These are phyloP conservation scores for Cephus cinctus DNA, from an alignment of 1,140 invertebrate genomes.

Conservation along the genomic window DNA sequence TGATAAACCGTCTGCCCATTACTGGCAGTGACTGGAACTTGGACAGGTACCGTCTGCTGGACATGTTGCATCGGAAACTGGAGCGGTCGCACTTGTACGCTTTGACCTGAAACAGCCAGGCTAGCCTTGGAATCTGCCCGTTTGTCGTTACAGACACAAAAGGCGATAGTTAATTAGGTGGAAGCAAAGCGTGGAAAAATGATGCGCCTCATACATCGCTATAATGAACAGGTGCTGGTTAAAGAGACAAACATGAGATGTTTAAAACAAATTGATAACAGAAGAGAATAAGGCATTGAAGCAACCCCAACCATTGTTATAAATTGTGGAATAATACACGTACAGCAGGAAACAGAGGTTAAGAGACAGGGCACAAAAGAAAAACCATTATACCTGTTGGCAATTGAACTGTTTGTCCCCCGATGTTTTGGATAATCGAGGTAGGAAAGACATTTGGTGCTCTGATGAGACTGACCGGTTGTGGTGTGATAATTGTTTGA, in stretches of 20 bases:
- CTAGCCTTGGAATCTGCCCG: conserved; percentile 32
- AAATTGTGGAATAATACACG: background rate
- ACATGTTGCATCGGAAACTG: conserved; percentile 74
- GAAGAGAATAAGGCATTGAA: too few relatives aligned
- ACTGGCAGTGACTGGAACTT: conserved; percentile 85
- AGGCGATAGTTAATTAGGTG: conserved; percentile 18
- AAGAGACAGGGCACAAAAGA: background rate
- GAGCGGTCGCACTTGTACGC: conserved; percentile 71
- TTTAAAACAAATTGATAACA: too few relatives aligned
- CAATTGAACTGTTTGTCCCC: conserved; percentile 54
- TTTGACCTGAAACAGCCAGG: conserved; percentile 62
- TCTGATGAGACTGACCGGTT: conserved; percentile 58
- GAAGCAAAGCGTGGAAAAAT: conserved; percentile 12
- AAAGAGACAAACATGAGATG: too few relatives aligned
- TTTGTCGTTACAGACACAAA: conserved; percentile 16
- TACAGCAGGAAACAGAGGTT: background rate
- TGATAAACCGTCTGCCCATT: conserved; percentile 92
- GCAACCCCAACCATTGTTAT: background rate
- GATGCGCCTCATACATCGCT: too few relatives aligned
- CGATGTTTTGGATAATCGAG: conserved; percentile 53
- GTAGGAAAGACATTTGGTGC: conserved; percentile 49
- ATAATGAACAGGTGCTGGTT: too few relatives aligned
- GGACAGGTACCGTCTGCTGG: conserved; percentile 82
- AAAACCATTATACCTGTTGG: conserved; percentile 41
- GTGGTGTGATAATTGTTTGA: conserved; percentile 50